Evolutionary conservation across 2,797 vertebrate genomes (phyloP).

Genomic region (Tiaroga cobitis): DNA sequence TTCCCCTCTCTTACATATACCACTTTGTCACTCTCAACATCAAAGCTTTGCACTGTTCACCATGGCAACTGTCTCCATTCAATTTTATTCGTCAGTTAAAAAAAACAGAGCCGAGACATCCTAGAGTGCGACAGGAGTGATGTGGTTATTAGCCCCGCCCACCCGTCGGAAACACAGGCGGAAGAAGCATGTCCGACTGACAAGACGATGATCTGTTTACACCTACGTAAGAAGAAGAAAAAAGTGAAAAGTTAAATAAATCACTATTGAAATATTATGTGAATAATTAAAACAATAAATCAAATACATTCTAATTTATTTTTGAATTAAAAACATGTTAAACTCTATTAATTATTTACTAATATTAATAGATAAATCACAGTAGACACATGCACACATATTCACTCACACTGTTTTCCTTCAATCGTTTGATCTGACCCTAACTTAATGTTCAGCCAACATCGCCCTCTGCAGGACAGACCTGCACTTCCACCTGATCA

Average conservation of each 20-base stretch:
- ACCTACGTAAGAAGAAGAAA: conserved; percentile 38
- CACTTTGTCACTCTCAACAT: conserved; percentile 30
- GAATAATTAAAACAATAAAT: not conserved
- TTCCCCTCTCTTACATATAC: not conserved
- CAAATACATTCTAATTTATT: not conserved
- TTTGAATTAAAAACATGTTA: not conserved
- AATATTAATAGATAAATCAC: not conserved
- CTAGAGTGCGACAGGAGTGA: not conserved
- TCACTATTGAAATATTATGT: not conserved
- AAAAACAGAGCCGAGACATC: conserved; percentile 1
- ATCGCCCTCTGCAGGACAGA: conserved; percentile 22
- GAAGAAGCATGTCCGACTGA: conserved; percentile 37
- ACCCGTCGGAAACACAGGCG: conserved; percentile 39
- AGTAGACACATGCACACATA: not conserved
- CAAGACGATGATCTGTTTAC: conserved; percentile 48
- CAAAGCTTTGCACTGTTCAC: conserved; percentile 33
- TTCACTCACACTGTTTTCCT: not conserved
- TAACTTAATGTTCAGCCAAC: not conserved
- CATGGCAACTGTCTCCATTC: conserved; percentile 32
- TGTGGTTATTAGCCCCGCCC: not conserved
- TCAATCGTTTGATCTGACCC: not conserved
- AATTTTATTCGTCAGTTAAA: conserved; percentile 8
- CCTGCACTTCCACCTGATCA: not conserved
- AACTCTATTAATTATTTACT: not conserved
- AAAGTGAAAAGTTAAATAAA: not conserved